A percentile compares a stretch with the other conserved stretches of the same genome.
These are phyloP conservation scores for Daktulosphaira vitifoliae DNA, from an alignment of 1,140 invertebrate species.

Conservation along the genomic window DNA sequence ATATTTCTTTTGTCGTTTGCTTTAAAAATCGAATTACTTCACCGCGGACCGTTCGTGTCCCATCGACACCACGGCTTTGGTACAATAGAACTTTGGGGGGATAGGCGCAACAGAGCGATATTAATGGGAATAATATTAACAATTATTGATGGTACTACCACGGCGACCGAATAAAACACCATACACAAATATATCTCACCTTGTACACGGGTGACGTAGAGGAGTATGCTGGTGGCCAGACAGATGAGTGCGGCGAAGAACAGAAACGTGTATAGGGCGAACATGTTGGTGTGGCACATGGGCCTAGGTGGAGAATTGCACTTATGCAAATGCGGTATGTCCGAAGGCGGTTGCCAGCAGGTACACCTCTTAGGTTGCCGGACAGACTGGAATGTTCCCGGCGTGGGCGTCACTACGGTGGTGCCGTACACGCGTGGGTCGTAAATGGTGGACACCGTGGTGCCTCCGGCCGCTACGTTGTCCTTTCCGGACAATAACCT, in stretches of 20 bases:
- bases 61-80: no score
- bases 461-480: conserved; percentile 13
- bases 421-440: conserved; percentile 25
- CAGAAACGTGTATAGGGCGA: conserved; percentile 26
- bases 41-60: no score
- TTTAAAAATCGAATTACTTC: conserved; percentile 15
- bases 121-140: no score
- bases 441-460: conserved; percentile 30
- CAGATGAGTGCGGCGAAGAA: conserved; percentile 30
- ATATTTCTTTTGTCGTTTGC: background rate
- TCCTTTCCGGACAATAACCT: conserved; percentile 32
- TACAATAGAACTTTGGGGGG: no score
- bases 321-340: conserved; percentile 32
- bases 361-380: conserved; percentile 16
- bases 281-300: conserved; percentile 33
- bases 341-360: conserved; percentile 23
- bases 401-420: conserved; percentile 27
- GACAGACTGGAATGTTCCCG: conserved; percentile 19
- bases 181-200: background rate
- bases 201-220: conserved; percentile 29
- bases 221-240: conserved; percentile 25
- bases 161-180: no score
- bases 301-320: conserved; percentile 28
- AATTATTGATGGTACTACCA: no score
- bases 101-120: no score